Base-by-base conservation (phyloP, 2,113 vertebrate genomes). In the Rhynchomys soricoides region DNA sequence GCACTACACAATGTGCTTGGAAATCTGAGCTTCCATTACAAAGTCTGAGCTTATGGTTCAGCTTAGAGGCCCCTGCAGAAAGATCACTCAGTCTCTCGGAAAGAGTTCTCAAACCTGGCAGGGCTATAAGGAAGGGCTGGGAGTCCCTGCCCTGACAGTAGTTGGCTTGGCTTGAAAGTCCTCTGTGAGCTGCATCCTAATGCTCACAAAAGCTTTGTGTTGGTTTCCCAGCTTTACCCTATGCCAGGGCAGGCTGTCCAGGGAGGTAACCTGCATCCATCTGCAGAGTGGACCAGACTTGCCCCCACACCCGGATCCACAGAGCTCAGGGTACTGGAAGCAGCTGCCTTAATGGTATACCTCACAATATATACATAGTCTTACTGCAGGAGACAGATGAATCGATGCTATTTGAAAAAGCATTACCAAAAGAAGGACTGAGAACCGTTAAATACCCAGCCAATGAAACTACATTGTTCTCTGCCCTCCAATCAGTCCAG, bases 11-110 rank as follows among this genome's bases (percentile, higher is more conserved):
- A 66, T 52, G 91, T 71, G 95, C 86, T 89, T 77, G 2, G 0
- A 89, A 94, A 78, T 57, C 71, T 21, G 66, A 95, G 86, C 29
- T 95, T 68, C 96, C 62, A 91, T 94, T 86, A 86, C 93, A 90
- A 97, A 93, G 92, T 89, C 62, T 89, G 34, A 68, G 74, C n/a
- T 93, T 74, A 86, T 15, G 71, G 77, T 83, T 55, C 3, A 45
- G 68, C 74, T 79, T 34, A 92, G 82, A 78, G 48, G 43, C 37
- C 59, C 34, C 31, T 19, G 9, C 31, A 82, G 86, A 55, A 91
- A 45, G 81, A 85, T 9, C 3, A 5, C 52, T 71, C 26, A 13
- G 22, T 37, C 55, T 85, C 89, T 26, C 9, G 5, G 71, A 89
- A 91, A n/a, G 17, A 1, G 0, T 4, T 52, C 48, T 50, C 7